These are phyloP conservation scores for Brachionus asplanchnoidis DNA, from an alignment of 1,140 invertebrate genomes.

Conservation along the genomic window DNA sequence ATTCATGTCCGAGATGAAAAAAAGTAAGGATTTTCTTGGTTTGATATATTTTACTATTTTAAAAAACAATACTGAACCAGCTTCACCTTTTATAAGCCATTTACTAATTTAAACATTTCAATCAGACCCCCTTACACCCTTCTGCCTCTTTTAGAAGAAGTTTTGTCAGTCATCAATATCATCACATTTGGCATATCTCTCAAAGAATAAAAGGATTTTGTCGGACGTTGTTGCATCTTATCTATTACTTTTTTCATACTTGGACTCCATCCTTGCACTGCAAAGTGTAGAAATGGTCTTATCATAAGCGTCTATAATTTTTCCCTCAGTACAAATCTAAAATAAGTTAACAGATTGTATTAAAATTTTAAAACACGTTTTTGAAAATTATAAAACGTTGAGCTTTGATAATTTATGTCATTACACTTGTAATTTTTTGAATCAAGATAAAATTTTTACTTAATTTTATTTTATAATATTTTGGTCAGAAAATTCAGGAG, in stretches of 20 bases:
- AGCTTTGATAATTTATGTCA: too few species aligned
- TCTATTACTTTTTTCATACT: not conserved
- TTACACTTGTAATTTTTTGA: too few species aligned
- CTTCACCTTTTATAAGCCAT: not conserved
- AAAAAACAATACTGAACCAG: not conserved
- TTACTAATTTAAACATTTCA: not conserved
- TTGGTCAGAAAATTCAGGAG: too few species aligned
- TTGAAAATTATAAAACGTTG: too few species aligned
- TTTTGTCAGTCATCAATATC: not conserved
- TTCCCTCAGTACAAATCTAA: too few species aligned
- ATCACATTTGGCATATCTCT: not conserved
- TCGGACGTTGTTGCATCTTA: too few species aligned
- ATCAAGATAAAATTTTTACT: too few species aligned
- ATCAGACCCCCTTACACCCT: not conserved
- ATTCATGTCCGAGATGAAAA: not conserved
- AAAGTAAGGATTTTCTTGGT: not conserved
- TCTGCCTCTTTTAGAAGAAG: not conserved
- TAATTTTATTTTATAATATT: too few species aligned
- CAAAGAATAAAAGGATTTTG: not conserved
- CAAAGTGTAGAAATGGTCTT: not conserved
- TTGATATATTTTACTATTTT: not conserved
- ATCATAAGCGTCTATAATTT: too few species aligned
- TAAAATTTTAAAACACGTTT: too few species aligned
- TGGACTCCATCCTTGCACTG: not conserved
- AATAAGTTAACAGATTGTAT: too few species aligned